Evolutionary conservation across 1,140 invertebrate species (phyloP).

Genomic region (Thaumetopoea pityocampa): DNA sequence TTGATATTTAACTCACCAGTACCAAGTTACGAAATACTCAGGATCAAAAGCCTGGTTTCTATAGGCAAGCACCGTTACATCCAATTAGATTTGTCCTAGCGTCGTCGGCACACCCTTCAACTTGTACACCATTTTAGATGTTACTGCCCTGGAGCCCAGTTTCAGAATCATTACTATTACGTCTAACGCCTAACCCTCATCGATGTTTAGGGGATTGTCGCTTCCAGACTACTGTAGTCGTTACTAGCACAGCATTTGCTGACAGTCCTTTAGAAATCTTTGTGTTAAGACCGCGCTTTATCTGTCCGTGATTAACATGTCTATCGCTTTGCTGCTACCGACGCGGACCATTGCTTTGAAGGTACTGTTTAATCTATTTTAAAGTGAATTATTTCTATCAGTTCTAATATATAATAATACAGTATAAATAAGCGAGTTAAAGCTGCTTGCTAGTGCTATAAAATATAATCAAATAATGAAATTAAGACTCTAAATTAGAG

Average conservation of each 20-base stretch:
- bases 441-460: slow-evolving; percentile 46
- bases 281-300: slow-evolving; percentile 52
- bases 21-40: no score
- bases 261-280: slow-evolving; percentile 41
- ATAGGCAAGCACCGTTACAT: no score
- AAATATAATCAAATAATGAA: slow-evolving; percentile 5
- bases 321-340: slow-evolving; percentile 70
- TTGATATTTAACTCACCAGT: no score
- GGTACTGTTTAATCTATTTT: slow-evolving; percentile 54
- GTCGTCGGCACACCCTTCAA: no score
- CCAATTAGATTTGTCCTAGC: no score
- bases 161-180: slow-evolving; percentile 5
- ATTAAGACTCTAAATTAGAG: no score
- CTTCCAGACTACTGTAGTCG: slow-evolving; percentile 8
- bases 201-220: slow-evolving; percentile 41
- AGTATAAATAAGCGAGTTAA: slow-evolving; percentile 19
- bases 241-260: slow-evolving; percentile 7
- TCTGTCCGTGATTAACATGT: slow-evolving; percentile 66
- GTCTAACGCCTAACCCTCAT: slow-evolving; percentile 37
- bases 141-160: slow-evolving; percentile 10
- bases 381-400: slow-evolving; percentile 18
- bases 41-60: no score
- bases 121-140: no score
- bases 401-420: no score
- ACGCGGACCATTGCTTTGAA: slow-evolving; percentile 65